Conservation (phyloP, 2,888 invertebrate species). For the Antitype chi region DNA sequence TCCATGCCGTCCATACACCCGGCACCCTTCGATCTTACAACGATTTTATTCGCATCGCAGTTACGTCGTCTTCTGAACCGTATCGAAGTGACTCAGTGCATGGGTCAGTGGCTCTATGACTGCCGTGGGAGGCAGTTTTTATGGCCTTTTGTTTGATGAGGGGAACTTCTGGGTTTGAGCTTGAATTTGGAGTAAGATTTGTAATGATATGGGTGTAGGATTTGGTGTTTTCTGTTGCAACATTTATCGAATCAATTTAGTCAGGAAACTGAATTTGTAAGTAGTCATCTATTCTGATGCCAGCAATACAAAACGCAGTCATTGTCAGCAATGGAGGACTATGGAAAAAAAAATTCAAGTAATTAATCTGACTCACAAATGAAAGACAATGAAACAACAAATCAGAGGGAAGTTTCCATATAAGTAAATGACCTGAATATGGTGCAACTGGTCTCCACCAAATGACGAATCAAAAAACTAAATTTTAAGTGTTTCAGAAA, state of each 20-base stretch:
- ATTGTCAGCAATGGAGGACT: neutral
- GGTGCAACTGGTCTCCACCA: neutral
- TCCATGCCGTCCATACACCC: neutral
- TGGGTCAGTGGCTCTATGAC: slow-evolving; percentile 78
- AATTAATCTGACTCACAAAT: neutral
- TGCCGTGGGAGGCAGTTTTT: slow-evolving; percentile 76
- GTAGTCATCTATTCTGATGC: neutral
- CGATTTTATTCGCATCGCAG: slow-evolving; percentile 48
- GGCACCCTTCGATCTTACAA: slow-evolving; percentile 41
- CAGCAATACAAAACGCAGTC: neutral
- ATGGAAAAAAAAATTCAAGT: neutral
- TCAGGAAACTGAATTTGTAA: neutral
- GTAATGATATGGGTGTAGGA: neutral
- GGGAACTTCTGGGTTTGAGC: slow-evolving; percentile 40
- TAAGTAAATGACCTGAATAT: neutral
- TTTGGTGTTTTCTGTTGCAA: neutral
- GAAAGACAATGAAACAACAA: neutral
- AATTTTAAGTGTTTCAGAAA: neutral
- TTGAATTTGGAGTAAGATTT: slow-evolving; percentile 45
- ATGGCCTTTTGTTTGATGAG: slow-evolving; percentile 66
- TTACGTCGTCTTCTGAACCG: slow-evolving; percentile 67
- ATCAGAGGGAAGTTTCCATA: neutral
- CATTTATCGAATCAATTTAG: neutral
- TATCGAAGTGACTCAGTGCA: slow-evolving; percentile 72
- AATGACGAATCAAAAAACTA: neutral